phyloP scores from a whole-genome alignment of 2,888 invertebrate genomes.

The Dascillus cervinus region DNA sequence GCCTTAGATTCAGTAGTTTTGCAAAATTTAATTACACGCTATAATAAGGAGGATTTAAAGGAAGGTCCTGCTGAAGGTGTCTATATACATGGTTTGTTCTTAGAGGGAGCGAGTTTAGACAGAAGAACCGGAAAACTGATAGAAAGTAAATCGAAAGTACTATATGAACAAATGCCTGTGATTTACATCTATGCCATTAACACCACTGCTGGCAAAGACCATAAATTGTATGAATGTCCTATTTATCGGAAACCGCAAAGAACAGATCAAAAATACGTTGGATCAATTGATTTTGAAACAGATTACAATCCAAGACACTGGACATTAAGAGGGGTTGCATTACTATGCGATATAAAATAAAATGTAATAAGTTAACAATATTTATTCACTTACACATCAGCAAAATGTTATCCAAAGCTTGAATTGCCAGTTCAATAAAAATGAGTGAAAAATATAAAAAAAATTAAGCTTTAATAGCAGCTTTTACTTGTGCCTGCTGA shows the following conservation, averaged over 20 bases:
- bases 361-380: too few species aligned
- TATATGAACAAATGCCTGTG: constrained; percentile 94
- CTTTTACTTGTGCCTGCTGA: constrained; percentile 54
- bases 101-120: constrained; percentile 75
- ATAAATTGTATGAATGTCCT: constrained; percentile 89
- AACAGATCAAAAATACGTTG: constrained; percentile 92
- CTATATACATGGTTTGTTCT: constrained; percentile 81
- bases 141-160: constrained; percentile 86
- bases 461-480: constrained; percentile 40
- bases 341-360: constrained; percentile 94
- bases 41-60: constrained; percentile 82
- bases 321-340: constrained; percentile 91
- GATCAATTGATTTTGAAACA: constrained; percentile 89
- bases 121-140: constrained; percentile 79
- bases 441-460: too few species aligned
- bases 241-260: constrained; percentile 93
- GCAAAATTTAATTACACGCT: constrained; percentile 84
- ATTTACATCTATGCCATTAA: constrained; percentile 94
- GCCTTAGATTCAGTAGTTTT: constrained; percentile 91
- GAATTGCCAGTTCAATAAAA: too few species aligned
- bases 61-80: constrained; percentile 89
- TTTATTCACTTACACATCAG: too few species aligned
- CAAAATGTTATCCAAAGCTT: too few species aligned
- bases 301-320: constrained; percentile 91
- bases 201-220: constrained; percentile 87